Base-by-base conservation (phyloP, 92 coral and sea anemone genomes). In the Parazoanthus swiftii region DNA sequence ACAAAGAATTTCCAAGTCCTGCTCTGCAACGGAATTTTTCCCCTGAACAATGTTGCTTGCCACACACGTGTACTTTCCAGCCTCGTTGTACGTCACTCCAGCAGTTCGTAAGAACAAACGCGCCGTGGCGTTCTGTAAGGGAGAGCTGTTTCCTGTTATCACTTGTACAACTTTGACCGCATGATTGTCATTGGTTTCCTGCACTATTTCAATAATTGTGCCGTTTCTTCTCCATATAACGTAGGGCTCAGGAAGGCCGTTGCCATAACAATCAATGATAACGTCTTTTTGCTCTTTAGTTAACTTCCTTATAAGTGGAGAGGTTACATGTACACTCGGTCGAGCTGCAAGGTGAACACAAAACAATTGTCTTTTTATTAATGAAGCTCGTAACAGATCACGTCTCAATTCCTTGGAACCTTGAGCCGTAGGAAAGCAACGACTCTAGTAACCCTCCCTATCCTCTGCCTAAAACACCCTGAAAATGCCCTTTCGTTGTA, bases 21-120 rank as follows among this genome's bases (percentile, higher is more conserved):
- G 80, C 1, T 75, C 20, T 5, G 89, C 33, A 15, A 44, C 4
- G 7, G 86, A 81, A 2, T 43, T 81, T 25, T 15, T 56, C 0
- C 54, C 74, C 23, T 36, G 59, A n/a, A 89, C 80, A 4, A 77
- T 88, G 75, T 86, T 92, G 70, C 6, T 71, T 23, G 80, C 92
- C 44, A 80, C 74, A 82, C 96, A 94, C 33, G 96, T 81, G 81
- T 94, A 94, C 79, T 94, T 94, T 42, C 93, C 93, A 74, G 94
- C 90, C 86, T 94, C 94, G 50, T 44, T 29, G 82, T 85, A 86
- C 29, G 93, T 90, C 35, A 85, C 68, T 26, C 92, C 94, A 9
- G 93, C 93, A 20, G 48, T 89, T 48, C 92, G 89, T 54, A 94
- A 86, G 37, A 80, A 92, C 74, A 94, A 86, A 66, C 81, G 90